These are phyloP conservation scores for Rallus crepitans DNA, from an alignment of 2,797 vertebrate genomes.

Conservation along the genomic window DNA sequence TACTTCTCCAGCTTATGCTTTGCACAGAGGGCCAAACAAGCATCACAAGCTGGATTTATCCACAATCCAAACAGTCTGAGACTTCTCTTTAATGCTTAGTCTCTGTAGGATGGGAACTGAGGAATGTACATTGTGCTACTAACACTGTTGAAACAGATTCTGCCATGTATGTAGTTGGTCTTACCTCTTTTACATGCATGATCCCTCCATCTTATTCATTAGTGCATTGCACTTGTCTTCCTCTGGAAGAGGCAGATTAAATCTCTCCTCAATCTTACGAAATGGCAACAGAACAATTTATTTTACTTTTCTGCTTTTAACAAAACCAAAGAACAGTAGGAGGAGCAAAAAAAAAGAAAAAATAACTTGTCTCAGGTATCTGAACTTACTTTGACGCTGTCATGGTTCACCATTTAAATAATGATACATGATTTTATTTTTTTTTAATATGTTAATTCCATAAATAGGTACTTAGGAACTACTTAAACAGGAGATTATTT, in stretches of 20 bases:
- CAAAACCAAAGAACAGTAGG: background rate
- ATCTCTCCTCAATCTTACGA: background rate
- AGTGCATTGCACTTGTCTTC: background rate
- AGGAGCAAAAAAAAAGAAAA: background rate
- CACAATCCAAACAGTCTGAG: background rate
- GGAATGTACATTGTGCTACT: rapidly evolving
- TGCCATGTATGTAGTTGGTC: background rate
- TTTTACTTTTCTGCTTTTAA: background rate
- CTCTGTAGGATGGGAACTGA: rapidly evolving
- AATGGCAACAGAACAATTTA: background rate
- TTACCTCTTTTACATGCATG: background rate
- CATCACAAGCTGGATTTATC: background rate
- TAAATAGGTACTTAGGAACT: slow-evolving; percentile 42
- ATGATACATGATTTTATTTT: background rate
- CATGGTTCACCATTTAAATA: background rate
- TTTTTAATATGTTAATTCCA: slow-evolving; percentile 17
- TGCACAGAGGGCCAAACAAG: background rate
- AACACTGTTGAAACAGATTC: background rate
- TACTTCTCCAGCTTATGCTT: background rate
- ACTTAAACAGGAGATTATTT: slow-evolving; percentile 58
- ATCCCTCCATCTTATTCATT: background rate
- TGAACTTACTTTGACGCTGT: background rate
- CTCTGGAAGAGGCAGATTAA: background rate
- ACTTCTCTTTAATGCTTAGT: background rate
- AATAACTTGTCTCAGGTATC: background rate